Conservation (phyloP, 2,888 invertebrate species). For the Tholera decimalis region DNA sequence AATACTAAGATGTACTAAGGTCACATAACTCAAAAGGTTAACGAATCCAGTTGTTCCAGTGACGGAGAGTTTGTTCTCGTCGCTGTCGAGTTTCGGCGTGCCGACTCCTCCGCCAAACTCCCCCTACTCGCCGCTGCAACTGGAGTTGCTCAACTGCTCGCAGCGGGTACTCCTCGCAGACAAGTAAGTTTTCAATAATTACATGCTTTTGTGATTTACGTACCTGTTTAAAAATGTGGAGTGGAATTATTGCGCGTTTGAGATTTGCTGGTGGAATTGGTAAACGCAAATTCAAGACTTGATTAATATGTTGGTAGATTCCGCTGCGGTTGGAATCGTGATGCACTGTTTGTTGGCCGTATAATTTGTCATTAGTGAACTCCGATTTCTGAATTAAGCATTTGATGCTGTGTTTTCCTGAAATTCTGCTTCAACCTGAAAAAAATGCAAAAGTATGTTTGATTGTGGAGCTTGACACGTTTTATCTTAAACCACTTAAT, state of each 20-base stretch:
- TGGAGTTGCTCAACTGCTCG: conserved; percentile 92
- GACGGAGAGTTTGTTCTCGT: conserved; percentile 93
- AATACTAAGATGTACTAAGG: conserved; percentile 53
- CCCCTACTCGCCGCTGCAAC: conserved; percentile 93
- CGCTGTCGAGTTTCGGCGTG: conserved; percentile 93
- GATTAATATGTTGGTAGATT: conserved; percentile 15
- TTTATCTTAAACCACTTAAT: too few species aligned
- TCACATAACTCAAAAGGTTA: conserved; percentile 56
- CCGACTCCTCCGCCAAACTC: conserved; percentile 94
- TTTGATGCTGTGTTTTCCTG: neutral
- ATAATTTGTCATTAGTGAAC: neutral
- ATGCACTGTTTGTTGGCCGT: conserved; percentile 4
- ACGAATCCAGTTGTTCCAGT: conserved; percentile 82
- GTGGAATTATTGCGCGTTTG: neutral
- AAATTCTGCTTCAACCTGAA: too few species aligned
- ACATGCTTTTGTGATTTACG: conserved; percentile 15
- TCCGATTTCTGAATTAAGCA: neutral
- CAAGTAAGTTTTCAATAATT: conserved; percentile 77
- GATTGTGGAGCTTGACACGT: too few species aligned
- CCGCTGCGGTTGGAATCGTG: conserved; percentile 19
- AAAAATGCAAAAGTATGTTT: too few species aligned
- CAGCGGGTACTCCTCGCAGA: conserved; percentile 87
- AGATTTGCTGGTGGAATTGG: conserved; percentile 22
- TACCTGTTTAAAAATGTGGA: conserved; percentile 8
- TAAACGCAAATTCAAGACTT: conserved; percentile 13